phyloP scores from a whole-genome alignment of 2,113 vertebrate species.

The Zapornia atra region DNA sequence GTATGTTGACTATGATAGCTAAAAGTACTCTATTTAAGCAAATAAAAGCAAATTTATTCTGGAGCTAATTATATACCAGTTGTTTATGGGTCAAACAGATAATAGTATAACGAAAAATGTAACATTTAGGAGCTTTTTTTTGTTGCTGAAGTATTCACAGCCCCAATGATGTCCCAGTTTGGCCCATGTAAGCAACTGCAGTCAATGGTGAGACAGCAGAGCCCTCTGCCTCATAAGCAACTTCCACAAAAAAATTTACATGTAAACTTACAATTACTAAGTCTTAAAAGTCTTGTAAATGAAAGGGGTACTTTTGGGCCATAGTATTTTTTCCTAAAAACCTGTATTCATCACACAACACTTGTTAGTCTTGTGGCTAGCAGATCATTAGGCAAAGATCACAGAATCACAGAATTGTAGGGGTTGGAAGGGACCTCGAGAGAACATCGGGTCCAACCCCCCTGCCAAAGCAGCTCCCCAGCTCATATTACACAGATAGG shows the following conservation, averaged over 20 bases:
- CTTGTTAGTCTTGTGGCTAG: not conserved
- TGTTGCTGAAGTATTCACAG: not conserved
- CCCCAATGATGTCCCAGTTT: not conserved
- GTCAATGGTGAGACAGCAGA: not conserved
- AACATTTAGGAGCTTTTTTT: not conserved
- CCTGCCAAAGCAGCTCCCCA: no score
- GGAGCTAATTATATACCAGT: not conserved
- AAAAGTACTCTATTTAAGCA: not conserved
- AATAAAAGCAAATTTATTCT: not conserved
- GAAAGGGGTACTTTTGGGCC: not conserved
- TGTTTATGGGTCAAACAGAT: not conserved
- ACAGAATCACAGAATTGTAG: no score
- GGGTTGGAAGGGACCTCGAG: no score
- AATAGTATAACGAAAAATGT: not conserved
- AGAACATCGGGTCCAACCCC: no score
- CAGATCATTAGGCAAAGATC: not conserved
- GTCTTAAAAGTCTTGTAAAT: not conserved
- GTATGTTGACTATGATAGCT: not conserved
- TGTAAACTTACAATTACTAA: not conserved
- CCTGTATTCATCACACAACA: rapidly evolving
- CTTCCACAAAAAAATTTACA: not conserved
- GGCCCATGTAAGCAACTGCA: not conserved
- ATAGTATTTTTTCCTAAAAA: not conserved
- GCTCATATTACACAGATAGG: no score
- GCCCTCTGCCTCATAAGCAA: not conserved